Percentiles rank a stretch among this genome's conserved stretches.
These are phyloP conservation scores for Pachyuromys duprasi DNA, from an alignment of 2,797 vertebrate genomes.

Conservation along the genomic window DNA sequence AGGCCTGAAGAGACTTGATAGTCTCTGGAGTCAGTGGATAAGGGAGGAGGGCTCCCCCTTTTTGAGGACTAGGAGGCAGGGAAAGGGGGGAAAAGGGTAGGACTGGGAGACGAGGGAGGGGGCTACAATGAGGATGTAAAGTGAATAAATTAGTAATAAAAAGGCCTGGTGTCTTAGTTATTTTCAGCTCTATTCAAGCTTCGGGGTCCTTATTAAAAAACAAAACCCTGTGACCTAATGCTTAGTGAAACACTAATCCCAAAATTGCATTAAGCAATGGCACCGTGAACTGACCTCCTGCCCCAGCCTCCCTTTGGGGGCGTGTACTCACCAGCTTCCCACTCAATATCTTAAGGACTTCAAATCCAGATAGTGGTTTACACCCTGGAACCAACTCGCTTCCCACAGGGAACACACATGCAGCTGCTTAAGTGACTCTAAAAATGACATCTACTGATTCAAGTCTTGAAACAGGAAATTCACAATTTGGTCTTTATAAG, in stretches of 20 bases:
- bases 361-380: background rate
- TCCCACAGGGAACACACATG: background rate
- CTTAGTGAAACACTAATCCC: background rate
- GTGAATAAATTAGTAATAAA: no score
- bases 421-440: background rate
- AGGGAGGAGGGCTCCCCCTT: no score
- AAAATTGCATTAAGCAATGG: background rate
- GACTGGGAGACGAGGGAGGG: no score
- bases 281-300: background rate
- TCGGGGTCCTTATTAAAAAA: background rate
- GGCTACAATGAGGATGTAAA: no score
- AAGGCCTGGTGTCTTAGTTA: background rate
- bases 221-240: background rate
- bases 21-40: no score
- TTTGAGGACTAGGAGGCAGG: no score
- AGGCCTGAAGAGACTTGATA: no score
- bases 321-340: background rate
- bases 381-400: background rate
- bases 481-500: slow-evolving; percentile 5
- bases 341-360: background rate
- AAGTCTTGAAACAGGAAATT: slow-evolving; percentile 39
- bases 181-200: background rate
- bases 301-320: background rate
- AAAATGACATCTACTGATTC: background rate
- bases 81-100: no score